Conservation (phyloP, 2,888 invertebrate genomes). For the Amblyteles armatorius region DNA sequence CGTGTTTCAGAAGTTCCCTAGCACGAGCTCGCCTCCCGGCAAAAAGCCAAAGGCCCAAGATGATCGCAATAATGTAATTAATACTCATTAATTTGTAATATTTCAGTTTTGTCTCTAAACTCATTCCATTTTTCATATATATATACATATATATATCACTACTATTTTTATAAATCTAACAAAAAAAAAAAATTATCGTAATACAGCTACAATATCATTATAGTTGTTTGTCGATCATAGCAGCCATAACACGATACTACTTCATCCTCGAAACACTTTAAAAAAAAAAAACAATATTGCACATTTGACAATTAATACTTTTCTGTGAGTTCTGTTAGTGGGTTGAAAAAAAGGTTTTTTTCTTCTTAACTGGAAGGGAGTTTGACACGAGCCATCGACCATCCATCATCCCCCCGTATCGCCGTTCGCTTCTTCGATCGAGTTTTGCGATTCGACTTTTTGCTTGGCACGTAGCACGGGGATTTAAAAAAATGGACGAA, state of each 20-base stretch:
- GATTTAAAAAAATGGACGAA: background rate
- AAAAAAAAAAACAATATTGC: constrained; percentile 40
- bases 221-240: constrained; percentile 72
- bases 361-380: constrained; percentile 66
- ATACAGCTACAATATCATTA: constrained; percentile 64
- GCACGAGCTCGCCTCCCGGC: constrained; percentile 84
- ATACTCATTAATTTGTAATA: constrained; percentile 82
- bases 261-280: constrained; percentile 61
- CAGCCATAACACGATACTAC: constrained; percentile 68
- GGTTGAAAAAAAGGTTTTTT: constrained; percentile 38
- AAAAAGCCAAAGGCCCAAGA: constrained; percentile 84
- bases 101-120: constrained; percentile 74
- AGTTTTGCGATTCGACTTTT: constrained; percentile 73
- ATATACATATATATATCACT: constrained; percentile 66
- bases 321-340: constrained; percentile 51
- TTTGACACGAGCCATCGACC: constrained; percentile 69
- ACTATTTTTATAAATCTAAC: constrained; percentile 59
- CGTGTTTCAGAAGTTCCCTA: constrained; percentile 84
- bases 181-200: constrained; percentile 52
- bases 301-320: constrained; percentile 19
- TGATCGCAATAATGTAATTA: constrained; percentile 84
- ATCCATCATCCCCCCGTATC: constrained; percentile 72
- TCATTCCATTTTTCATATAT: constrained; percentile 47
- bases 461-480: background rate
- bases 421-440: constrained; percentile 78